Evolutionary conservation across 2,797 vertebrate genomes (phyloP).

Genomic region (Anabacerthia variegaticeps): DNA sequence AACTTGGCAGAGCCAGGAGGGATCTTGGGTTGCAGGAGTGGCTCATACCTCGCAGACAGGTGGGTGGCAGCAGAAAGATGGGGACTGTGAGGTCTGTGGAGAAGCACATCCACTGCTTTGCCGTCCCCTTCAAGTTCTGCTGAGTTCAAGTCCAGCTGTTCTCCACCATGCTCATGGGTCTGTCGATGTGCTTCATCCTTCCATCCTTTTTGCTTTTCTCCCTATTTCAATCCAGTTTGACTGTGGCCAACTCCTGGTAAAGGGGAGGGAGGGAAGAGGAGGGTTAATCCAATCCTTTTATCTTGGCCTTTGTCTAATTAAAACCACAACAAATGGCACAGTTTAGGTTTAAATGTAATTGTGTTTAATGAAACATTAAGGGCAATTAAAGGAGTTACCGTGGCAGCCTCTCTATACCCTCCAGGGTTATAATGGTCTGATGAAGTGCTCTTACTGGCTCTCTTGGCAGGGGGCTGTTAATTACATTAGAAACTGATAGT

Average conservation of each 20-base stretch:
- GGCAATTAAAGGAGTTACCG: constrained; percentile 72
- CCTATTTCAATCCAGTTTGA: neutral
- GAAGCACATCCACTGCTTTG: neutral
- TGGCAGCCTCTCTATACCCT: constrained; percentile 67
- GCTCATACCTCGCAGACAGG: neutral
- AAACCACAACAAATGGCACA: constrained; percentile 76
- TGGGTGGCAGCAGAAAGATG: neutral
- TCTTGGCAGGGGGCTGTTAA: constrained; percentile 71
- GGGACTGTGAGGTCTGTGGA: neutral
- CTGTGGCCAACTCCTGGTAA: neutral
- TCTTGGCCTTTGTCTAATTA: constrained; percentile 74
- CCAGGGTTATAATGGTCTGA: constrained; percentile 70
- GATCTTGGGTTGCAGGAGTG: rapidly evolving
- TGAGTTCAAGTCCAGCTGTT: neutral
- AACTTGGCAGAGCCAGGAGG: neutral
- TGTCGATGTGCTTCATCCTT: neutral
- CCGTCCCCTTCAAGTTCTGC: neutral
- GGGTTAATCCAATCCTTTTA: constrained; percentile 68
- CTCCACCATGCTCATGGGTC: rapidly evolving
- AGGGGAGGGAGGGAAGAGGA: constrained; percentile 2
- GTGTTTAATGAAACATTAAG: constrained; percentile 78
- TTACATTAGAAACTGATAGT: constrained; percentile 69
- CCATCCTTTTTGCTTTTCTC: neutral
- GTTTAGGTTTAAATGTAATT: constrained; percentile 77
- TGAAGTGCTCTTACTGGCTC: constrained; percentile 67